Conservation (phyloP, 1,140 invertebrate genomes). For the Geopemphigus sp. region DNA sequence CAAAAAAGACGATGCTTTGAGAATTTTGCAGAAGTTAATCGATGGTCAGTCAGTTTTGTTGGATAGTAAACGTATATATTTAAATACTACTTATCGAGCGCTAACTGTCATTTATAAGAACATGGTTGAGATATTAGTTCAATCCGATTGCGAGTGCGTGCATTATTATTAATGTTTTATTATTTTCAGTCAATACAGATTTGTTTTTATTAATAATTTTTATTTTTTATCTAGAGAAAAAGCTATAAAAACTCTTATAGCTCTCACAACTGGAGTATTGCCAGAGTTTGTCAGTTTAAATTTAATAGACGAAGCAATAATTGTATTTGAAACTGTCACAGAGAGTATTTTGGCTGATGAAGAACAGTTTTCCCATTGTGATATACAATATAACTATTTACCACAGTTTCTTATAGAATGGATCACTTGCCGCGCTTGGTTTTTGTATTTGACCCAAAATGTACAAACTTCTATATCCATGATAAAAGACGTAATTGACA, state of each 20-base stretch:
- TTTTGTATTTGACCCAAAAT: constrained; percentile 57
- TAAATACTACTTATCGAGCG: constrained; percentile 32
- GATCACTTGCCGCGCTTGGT: constrained; percentile 61
- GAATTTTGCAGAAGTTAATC: constrained; percentile 47
- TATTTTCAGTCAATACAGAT: neutral
- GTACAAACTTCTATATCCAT: constrained; percentile 54
- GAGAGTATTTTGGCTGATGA: neutral
- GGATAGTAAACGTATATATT: constrained; percentile 29
- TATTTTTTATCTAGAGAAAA: constrained; percentile 50
- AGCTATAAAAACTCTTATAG: constrained; percentile 49
- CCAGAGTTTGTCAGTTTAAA: constrained; percentile 50
- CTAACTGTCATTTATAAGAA: constrained; percentile 49
- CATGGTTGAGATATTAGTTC: constrained; percentile 46
- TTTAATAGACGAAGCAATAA: constrained; percentile 18
- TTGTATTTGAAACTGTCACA: constrained; percentile 20
- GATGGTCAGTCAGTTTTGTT: constrained; percentile 30
- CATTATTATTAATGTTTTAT: neutral
- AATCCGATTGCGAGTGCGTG: constrained; percentile 42
- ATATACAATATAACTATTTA: constrained; percentile 21
- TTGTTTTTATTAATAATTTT: neutral
- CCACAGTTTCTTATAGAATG: constrained; percentile 58
- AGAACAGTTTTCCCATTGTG: constrained; percentile 21
- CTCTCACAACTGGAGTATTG: constrained; percentile 53
- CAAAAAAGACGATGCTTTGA: constrained; percentile 55
- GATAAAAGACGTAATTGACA: constrained; percentile 55